A percentile compares a stretch with the other conserved stretches of the same genome.
These are phyloP conservation scores for Aplochiton taeniatus DNA, from an alignment of 2,797 vertebrate species.

Conservation along the genomic window DNA sequence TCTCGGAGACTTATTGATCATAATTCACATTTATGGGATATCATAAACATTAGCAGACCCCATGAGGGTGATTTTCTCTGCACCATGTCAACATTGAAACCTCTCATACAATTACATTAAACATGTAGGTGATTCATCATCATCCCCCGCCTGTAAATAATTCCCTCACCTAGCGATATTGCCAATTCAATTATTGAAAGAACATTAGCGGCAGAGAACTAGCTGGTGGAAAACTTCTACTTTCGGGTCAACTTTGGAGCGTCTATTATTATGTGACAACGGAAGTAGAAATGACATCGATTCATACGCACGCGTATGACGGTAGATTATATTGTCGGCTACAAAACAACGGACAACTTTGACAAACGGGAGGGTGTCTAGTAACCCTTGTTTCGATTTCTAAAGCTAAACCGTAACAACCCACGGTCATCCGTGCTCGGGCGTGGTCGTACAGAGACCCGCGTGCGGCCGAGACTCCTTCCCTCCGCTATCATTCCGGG, in stretches of 20 bases:
- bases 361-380: no score
- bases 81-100: not conserved
- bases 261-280: no score
- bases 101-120: slow-evolving; percentile 7
- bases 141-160: not conserved
- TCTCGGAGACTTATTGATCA: not conserved
- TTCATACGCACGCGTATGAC: no score
- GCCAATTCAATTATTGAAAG: not conserved
- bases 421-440: no score
- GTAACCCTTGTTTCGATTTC: no score
- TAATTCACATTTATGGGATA: slow-evolving; percentile 8
- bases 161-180: not conserved
- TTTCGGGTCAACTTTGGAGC: no score
- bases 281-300: no score
- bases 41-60: not conserved
- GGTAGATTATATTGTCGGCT: no score
- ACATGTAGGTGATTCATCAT: not conserved
- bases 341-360: no score
- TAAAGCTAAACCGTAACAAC: slow-evolving; percentile 1
- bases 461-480: not conserved
- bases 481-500: slow-evolving; percentile 4
- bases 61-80: not conserved
- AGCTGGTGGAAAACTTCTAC: no score
- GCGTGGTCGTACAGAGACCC: no score
- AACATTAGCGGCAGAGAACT: no score